Conservation (phyloP, 2,888 invertebrate genomes). For the Amblyjoppa fuscipennis region DNA sequence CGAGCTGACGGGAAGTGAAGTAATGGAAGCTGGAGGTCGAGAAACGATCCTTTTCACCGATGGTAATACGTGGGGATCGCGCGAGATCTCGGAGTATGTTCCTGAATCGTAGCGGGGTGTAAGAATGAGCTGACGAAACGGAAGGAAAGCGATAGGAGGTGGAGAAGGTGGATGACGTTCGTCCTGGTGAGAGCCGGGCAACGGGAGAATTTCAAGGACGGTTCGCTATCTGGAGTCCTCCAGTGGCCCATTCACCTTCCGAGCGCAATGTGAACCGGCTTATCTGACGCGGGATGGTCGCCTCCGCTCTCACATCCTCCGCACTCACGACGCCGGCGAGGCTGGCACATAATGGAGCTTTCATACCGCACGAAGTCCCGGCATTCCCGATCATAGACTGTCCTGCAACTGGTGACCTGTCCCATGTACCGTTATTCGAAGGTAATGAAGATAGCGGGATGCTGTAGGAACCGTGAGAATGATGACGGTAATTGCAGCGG, state of each 20-base stretch:
- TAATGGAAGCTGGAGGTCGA: constrained; percentile 26
- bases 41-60: constrained; percentile 18
- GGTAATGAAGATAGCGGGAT: constrained; percentile 24
- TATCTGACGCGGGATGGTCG: constrained; percentile 19
- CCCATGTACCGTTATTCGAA: background rate
- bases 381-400: background rate
- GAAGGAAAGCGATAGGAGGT: background rate
- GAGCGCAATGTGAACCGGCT: background rate
- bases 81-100: background rate
- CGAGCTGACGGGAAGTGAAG: background rate
- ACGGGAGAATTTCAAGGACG: constrained; percentile 6
- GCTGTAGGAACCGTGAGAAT: background rate
- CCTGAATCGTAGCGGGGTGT: background rate
- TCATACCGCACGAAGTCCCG: background rate
- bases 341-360: constrained; percentile 18
- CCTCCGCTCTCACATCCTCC: background rate
- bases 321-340: background rate
- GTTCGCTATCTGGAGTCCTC: constrained; percentile 8
- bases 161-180: background rate
- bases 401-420: constrained; percentile 29
- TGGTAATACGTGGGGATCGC: background rate
- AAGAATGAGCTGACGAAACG: constrained; percentile 3
- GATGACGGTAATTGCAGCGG: constrained; percentile 15
- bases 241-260: constrained; percentile 30
- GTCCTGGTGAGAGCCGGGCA: background rate